Evolutionary conservation across 37 sponge, comb jelly and placozoan species (phyloP), one percentile per base, ranked within the genome.

Genomic region (Ianthella basta): DNA sequence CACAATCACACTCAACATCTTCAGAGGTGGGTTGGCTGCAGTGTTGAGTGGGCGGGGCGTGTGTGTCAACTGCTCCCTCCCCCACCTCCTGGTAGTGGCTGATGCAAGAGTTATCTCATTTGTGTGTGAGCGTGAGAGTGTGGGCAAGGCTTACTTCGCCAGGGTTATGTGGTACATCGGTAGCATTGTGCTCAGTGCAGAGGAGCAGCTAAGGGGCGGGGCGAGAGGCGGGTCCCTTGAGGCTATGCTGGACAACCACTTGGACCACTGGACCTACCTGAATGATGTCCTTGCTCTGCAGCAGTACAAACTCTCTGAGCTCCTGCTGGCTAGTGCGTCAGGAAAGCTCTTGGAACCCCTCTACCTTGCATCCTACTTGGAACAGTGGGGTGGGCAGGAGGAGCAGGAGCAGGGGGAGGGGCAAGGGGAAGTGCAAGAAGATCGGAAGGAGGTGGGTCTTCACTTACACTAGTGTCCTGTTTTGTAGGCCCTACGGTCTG

Each of bases 1-100:
- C 0, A 99, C 97, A 10, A 85, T 99, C 60, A 97, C 99, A 56
- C 96, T 99, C 59, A 99, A 99, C 64, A 97, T 99, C 8, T 99
- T 86, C 75, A 85, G 81, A 91, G 96, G 97, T 93, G 40, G 55
- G 53, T 50, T 29, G 32, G 16, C 29, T 65, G 37, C 34, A 29
- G 5, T 59, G 18, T 0, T 29, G 59, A 56, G 50, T 83, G 70
- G 59, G 55, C 15, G 55, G 16, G 33, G 53, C 56, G n/a, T 55
- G 14, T 3, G 34, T 20, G 16, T 59, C 59, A 40, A 34, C 33
- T 57, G 54, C 36, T 82, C 39, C 60, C 23, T 61, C 25, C 33
- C 12, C 56, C 44, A 39, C 24, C 39, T 36, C 24, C 14, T 60
- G 53, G 59, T 24, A 57, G 33, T 74, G 23, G 40, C 67, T 44